These are phyloP conservation scores for Marasmarcha lunaedactyla DNA, from an alignment of 2,888 invertebrate genomes.

Conservation along the genomic window DNA sequence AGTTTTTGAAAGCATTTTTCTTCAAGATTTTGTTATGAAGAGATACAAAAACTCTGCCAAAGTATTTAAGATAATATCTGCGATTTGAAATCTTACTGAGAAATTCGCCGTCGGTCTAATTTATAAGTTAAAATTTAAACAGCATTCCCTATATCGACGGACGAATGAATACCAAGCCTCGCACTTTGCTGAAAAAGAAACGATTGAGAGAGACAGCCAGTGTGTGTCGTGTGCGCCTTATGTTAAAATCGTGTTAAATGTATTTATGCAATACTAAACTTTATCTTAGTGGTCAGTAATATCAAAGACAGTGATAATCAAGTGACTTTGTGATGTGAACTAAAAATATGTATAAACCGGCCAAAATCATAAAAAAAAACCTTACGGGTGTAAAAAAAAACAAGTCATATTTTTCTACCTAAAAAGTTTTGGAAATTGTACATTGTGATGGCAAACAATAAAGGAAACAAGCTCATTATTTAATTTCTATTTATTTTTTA, in stretches of 20 bases:
- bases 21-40: no score
- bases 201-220: constrained; percentile 1
- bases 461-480: constrained; percentile 20
- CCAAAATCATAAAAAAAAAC: constrained; percentile 18
- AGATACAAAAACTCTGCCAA: no score
- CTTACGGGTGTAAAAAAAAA: constrained; percentile 9
- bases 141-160: no score
- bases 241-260: constrained; percentile 31
- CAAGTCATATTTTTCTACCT: constrained; percentile 42
- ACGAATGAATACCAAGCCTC: no score
- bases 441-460: constrained; percentile 44
- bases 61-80: no score
- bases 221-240: constrained; percentile 25
- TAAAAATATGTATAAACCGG: constrained; percentile 21
- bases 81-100: no score
- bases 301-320: constrained; percentile 3
- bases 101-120: no score
- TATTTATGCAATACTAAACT: constrained; percentile 31
- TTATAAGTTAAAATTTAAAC: no score
- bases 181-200: no score
- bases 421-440: constrained; percentile 26
- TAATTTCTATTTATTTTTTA: constrained; percentile 48
- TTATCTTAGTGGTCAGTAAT: constrained; percentile 17
- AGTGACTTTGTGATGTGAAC: not conserved
- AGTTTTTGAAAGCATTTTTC: no score